Conservation (phyloP, 1,140 invertebrate species). For the Lamellibrachia luymesi region DNA sequence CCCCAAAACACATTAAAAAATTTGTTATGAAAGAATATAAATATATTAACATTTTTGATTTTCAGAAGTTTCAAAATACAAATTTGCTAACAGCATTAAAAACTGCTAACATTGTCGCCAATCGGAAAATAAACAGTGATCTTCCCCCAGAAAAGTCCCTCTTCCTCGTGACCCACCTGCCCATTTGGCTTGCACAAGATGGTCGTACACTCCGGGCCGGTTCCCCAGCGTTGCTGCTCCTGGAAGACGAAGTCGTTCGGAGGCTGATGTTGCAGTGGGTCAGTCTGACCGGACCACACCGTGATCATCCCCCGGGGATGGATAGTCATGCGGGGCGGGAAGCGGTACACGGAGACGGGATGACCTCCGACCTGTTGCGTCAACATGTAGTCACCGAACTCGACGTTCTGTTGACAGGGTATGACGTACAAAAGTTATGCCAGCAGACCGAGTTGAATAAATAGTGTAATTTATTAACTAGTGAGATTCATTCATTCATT, state of each 20-base stretch:
- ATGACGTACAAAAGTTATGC: not conserved
- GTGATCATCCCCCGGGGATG: slow-evolving; percentile 47
- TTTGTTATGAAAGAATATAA: too few relatives aligned
- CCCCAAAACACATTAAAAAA: too few relatives aligned
- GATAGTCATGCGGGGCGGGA: slow-evolving; percentile 50
- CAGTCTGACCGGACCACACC: slow-evolving; percentile 49
- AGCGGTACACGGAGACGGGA: slow-evolving; percentile 53
- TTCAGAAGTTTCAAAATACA: too few relatives aligned
- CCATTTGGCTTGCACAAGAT: slow-evolving; percentile 55
- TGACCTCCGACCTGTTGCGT: slow-evolving; percentile 55
- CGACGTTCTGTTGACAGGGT: slow-evolving; percentile 40
- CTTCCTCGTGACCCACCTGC: slow-evolving; percentile 39
- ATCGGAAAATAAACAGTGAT: too few relatives aligned
- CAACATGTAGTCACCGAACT: slow-evolving; percentile 53
- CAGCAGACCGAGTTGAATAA: too few relatives aligned
- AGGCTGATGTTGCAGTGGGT: slow-evolving; percentile 49
- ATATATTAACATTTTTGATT: too few relatives aligned
- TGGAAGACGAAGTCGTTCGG: slow-evolving; percentile 54
- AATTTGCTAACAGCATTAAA: too few relatives aligned
- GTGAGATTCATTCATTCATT: too few relatives aligned
- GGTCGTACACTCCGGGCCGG: slow-evolving; percentile 54
- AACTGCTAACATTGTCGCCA: too few relatives aligned
- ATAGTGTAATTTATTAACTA: too few relatives aligned
- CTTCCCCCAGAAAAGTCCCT: not conserved
- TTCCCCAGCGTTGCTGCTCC: slow-evolving; percentile 55